Conservation (phyloP, 2,797 vertebrate species). For the Girardinus metallicus region DNA sequence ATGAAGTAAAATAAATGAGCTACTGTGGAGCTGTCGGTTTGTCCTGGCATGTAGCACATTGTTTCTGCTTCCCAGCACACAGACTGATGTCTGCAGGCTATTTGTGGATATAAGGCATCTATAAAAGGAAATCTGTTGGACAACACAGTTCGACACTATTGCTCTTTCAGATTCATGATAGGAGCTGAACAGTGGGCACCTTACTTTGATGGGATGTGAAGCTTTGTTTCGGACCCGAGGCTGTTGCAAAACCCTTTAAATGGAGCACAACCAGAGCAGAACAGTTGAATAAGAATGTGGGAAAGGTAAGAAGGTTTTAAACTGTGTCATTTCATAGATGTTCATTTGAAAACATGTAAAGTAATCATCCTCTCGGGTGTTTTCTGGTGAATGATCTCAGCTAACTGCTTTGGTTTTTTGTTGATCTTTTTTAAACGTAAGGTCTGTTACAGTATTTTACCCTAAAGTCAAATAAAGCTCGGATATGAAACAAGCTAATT, state of each 20-base stretch:
- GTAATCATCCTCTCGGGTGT: neutral
- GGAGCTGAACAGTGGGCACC: constrained; percentile 68
- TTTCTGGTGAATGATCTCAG: constrained; percentile 1
- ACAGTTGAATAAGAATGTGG: constrained; percentile 65
- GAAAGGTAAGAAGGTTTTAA: constrained; percentile 83
- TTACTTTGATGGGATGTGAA: constrained; percentile 64
- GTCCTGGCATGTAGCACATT: constrained; percentile 47
- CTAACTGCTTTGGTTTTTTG: constrained; percentile 6
- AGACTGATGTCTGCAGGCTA: constrained; percentile 85
- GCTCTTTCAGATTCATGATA: constrained; percentile 79
- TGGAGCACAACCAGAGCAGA: constrained; percentile 69
- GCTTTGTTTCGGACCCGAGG: constrained; percentile 49
- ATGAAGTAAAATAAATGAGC: neutral
- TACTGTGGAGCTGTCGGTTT: constrained; percentile 1
- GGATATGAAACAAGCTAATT: neutral
- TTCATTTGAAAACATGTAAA: constrained; percentile 8
- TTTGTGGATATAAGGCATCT: constrained; percentile 90
- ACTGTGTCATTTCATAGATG: neutral
- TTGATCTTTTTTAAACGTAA: neutral
- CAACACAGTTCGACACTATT: constrained; percentile 53
- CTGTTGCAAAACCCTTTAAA: constrained; percentile 64
- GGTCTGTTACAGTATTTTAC: neutral
- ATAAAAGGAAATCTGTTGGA: constrained; percentile 92
- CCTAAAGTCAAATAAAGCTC: constrained; percentile 8
- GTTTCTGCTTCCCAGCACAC: constrained; percentile 80